Conservation (phyloP, 2,888 invertebrate genomes). For the Amphimallon solstitiale region DNA sequence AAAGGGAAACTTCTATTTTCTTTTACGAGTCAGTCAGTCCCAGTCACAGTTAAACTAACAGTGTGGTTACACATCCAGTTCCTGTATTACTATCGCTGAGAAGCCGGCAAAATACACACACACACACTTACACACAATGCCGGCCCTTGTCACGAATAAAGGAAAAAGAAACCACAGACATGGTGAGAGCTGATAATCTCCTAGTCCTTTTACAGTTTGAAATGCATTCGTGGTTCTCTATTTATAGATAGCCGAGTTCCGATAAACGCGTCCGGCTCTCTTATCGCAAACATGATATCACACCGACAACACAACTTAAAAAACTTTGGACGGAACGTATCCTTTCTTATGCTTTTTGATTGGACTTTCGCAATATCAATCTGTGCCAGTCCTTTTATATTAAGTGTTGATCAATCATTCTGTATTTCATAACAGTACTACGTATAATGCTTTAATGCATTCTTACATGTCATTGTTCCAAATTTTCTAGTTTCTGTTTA, state of each 20-base stretch:
- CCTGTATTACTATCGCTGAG: constrained; percentile 3
- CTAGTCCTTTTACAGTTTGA: constrained; percentile 5
- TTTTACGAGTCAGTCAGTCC: constrained; percentile 24
- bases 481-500: too few relatives aligned
- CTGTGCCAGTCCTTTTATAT: too few relatives aligned
- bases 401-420: too few relatives aligned
- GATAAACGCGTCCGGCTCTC: constrained; percentile 9
- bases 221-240: constrained; percentile 2
- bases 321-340: neutral
- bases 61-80: constrained; percentile 13
- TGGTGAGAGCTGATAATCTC: neutral
- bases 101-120: neutral
- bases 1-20: constrained; percentile 30
- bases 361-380: too few relatives aligned
- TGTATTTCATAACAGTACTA: too few relatives aligned
- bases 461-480: neutral
- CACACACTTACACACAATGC: neutral
- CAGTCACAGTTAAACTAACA: constrained; percentile 27
- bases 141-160: neutral
- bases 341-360: neutral
- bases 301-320: neutral
- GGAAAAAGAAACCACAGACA: constrained; percentile 2
- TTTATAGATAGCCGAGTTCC: constrained; percentile 9
- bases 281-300: constrained; percentile 2
- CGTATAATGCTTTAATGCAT: neutral